phyloP scores from a whole-genome alignment of 1,140 invertebrate genomes.

The Drosophila suzukii region DNA sequence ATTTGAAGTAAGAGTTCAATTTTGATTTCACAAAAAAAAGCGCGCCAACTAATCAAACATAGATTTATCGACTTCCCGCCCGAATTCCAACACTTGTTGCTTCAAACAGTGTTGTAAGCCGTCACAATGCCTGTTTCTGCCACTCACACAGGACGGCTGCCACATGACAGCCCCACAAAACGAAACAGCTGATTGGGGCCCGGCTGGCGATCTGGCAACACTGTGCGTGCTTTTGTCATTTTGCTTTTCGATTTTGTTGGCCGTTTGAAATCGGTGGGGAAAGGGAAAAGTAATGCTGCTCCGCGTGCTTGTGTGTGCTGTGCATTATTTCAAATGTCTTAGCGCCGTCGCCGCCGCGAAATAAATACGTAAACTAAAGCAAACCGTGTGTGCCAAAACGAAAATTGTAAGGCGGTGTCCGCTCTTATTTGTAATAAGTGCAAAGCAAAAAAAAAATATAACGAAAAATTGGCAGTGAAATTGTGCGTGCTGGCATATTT shows the following conservation, averaged over 20 bases:
- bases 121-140: not conserved
- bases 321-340: conserved; percentile 31
- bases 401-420: conserved; percentile 48
- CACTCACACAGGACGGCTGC: conserved; percentile 5
- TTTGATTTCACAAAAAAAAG: conserved; percentile 1
- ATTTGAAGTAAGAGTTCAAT: too few relatives aligned
- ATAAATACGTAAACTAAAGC: conserved; percentile 18
- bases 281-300: conserved; percentile 21
- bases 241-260: conserved; percentile 23
- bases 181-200: conserved; percentile 24
- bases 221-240: conserved; percentile 12
- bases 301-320: conserved; percentile 29
- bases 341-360: conserved; percentile 27
- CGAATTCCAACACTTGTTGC: conserved; percentile 34
- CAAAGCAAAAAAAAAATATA: conserved; percentile 12
- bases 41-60: not conserved
- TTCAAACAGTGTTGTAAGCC: conserved; percentile 16
- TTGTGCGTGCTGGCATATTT: conserved; percentile 48
- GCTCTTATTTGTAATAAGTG: conserved; percentile 13
- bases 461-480: conserved; percentile 46
- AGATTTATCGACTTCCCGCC: conserved; percentile 4
- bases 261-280: conserved; percentile 25
- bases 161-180: not conserved
- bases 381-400: conserved; percentile 39
- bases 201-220: conserved; percentile 12